A percentile compares a stretch with the other conserved stretches of the same genome.
Evolutionary conservation across 2,888 invertebrate species (phyloP).

Genomic region (Callyntrura sp.): DNA sequence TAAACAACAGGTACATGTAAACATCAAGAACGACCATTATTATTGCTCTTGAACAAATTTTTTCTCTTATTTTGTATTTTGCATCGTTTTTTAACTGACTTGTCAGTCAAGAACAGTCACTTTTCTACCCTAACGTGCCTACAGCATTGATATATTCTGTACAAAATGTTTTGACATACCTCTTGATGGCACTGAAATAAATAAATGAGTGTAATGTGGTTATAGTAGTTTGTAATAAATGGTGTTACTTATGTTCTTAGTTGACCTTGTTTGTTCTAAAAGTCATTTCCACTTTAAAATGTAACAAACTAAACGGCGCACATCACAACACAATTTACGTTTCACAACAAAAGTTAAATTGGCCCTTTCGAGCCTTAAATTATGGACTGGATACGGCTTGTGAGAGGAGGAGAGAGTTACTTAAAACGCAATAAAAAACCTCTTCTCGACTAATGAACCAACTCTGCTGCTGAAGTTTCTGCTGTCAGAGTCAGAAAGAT

Average conservation of each 20-base stretch:
- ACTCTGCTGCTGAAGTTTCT: slow-evolving; percentile 12
- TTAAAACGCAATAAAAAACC: slow-evolving; percentile 57
- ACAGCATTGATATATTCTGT: background rate
- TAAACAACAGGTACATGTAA: slow-evolving; percentile 54
- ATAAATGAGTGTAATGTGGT: background rate
- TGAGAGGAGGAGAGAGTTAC: slow-evolving; percentile 17
- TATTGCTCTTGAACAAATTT: slow-evolving; percentile 4
- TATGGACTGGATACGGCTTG: slow-evolving; percentile 43
- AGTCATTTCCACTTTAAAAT: slow-evolving; percentile 49
- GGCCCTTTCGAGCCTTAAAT: slow-evolving; percentile 49
- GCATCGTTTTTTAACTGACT: background rate
- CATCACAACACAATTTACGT: slow-evolving; percentile 48
- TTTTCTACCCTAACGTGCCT: slow-evolving; percentile 33
- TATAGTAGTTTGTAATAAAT: background rate
- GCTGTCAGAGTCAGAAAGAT: too few relatives aligned
- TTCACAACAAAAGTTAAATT: slow-evolving; percentile 55
- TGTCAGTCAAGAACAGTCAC: slow-evolving; percentile 34
- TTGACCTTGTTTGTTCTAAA: slow-evolving; percentile 43
- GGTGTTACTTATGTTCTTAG: background rate
- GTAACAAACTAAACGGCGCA: slow-evolving; percentile 29
- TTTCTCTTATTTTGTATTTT: too few relatives aligned
- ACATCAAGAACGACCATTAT: slow-evolving; percentile 20
- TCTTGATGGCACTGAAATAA: background rate
- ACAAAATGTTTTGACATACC: background rate
- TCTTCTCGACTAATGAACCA: slow-evolving; percentile 21